Base-by-base conservation (phyloP, 2,888 invertebrate genomes). In the Hirtodrosophila confusa region DNA sequence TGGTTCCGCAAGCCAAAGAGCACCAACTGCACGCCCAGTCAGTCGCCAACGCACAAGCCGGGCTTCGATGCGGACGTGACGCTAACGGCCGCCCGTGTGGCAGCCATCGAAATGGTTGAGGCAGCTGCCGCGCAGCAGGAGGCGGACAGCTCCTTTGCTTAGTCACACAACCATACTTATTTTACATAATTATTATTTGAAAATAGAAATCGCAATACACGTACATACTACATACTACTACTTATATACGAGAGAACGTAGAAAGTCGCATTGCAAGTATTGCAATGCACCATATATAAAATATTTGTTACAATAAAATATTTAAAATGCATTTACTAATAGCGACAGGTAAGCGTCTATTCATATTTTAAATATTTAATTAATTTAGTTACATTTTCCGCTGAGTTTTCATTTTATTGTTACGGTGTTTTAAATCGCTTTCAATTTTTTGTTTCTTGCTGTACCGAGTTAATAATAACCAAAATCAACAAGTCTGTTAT, bases 1-100 rank as follows among this genome's bases (percentile, higher is more conserved):
- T 92, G 92, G 92, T 92, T 92, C 64, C 89, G 92, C 24, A 92
- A 92, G 54, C 90, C 92, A 35, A 92, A 91, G 75, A 91, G 91
- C 67, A 90, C 89, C 23, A 91, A 90, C 63, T 91, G 91, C 50
- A 92, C 92, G 27, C 92, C 92, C 6, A 91, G 91, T 71, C 91
- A 92, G 60, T 91, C 91, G 41, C 92, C 92, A 17, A 92, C 91
- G 33, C 92, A 92, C 68, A 91, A 91, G 69, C 84, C 90, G n/a
- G 63, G 53, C 54, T 86, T 80, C 31, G 86, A 82, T 65, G 86
- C 86, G 23, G 83, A 86, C 45, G 70, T 67, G 0, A 84, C 86
- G 3, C 58, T 84, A 36, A 84, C 83, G 11, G 83, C 83, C 24
- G 86, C 80, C 36, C 78, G 84, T 33, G 80, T 82, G 37, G 85